These are phyloP conservation scores for Rousettus leschenaultii DNA, from an alignment of 2,113 vertebrate genomes.

Conservation along the genomic window DNA sequence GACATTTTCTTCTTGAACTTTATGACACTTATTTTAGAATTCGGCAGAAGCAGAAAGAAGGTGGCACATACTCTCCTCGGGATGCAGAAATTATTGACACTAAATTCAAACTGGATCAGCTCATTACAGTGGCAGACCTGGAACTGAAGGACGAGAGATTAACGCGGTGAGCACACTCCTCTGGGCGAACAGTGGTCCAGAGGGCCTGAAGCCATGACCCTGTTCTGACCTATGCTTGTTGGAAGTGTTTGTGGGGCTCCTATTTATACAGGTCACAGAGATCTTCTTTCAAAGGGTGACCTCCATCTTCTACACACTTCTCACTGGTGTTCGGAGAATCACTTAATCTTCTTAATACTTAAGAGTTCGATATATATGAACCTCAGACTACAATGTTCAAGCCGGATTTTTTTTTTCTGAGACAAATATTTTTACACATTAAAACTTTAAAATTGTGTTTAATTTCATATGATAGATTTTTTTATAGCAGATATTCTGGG, in stretches of 20 bases:
- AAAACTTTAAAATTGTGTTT: not conserved
- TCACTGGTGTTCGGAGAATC: constrained; percentile 81
- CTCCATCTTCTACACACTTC: constrained; percentile 82
- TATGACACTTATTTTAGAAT: constrained; percentile 83
- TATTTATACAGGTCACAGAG: constrained; percentile 87
- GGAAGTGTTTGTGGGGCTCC: constrained; percentile 89
- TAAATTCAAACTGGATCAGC: constrained; percentile 97
- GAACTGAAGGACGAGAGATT: constrained; percentile 97
- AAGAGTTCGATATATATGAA: constrained; percentile 48
- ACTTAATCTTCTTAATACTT: constrained; percentile 81
- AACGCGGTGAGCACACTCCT: constrained; percentile 89
- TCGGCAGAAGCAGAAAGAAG: constrained; percentile 96
- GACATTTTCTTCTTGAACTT: not conserved
- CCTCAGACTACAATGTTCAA: not conserved
- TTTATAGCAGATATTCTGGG: not conserved
- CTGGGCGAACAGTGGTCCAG: constrained; percentile 81
- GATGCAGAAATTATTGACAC: constrained; percentile 98
- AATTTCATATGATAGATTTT: not conserved
- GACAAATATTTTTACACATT: constrained; percentile 18
- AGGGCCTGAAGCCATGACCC: constrained; percentile 87
- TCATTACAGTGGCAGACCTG: constrained; percentile 96
- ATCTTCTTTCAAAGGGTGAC: constrained; percentile 86
- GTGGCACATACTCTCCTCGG: constrained; percentile 94
- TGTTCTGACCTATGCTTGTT: constrained; percentile 91
- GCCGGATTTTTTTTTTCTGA: not conserved